A percentile compares a stretch with the other conserved stretches of the same genome.
phyloP scores from a whole-genome alignment of 2,797 vertebrate genomes.

The Anniella stebbinsi region DNA sequence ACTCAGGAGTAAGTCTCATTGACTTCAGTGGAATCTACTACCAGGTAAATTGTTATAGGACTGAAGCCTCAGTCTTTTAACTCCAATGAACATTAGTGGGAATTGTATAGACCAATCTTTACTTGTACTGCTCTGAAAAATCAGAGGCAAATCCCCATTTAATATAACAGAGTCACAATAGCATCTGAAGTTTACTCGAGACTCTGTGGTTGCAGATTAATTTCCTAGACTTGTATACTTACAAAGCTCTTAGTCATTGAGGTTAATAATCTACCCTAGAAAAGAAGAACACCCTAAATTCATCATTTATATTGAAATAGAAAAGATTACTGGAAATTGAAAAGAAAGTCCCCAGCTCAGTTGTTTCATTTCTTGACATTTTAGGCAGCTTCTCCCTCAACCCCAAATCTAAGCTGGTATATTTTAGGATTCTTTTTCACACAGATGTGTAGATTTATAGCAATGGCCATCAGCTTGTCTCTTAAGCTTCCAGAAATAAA shows the following conservation, averaged over 20 bases:
- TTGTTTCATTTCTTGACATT: constrained; percentile 45
- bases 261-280: constrained; percentile 27
- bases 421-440: constrained; percentile 34
- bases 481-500: constrained; percentile 59
- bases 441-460: constrained; percentile 33
- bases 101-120: background rate
- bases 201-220: background rate
- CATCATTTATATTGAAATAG: constrained; percentile 45
- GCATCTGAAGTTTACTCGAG: background rate
- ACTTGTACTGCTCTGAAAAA: constrained; percentile 4
- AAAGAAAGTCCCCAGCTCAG: constrained; percentile 50
- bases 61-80: background rate
- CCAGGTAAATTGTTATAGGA: too few relatives aligned
- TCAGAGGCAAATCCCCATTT: background rate
- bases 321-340: constrained; percentile 49
- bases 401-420: constrained; percentile 18
- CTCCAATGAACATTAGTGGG: background rate
- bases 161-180: constrained; percentile 19
- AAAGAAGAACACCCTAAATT: constrained; percentile 13
- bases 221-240: constrained; percentile 44
- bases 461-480: constrained; percentile 49
- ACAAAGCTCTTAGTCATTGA: background rate
- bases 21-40: too few relatives aligned
- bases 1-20: too few relatives aligned
- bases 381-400: background rate